Evolutionary conservation across 2,888 invertebrate genomes (phyloP).

Genomic region (Caenorhabditis sp.): DNA sequence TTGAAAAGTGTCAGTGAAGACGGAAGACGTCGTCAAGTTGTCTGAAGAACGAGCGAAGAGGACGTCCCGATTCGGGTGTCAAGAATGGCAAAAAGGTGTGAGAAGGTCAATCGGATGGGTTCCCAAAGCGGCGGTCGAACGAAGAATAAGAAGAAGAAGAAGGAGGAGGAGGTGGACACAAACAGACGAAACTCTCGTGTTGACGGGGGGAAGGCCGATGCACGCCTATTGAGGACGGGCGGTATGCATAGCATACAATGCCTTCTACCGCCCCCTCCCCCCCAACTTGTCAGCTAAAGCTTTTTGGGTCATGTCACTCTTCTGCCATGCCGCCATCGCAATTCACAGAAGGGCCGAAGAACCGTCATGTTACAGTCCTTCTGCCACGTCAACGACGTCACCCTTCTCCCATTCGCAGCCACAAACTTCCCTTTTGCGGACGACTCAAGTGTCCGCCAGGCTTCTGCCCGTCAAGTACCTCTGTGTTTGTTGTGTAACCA

Average conservation of each 20-base stretch:
- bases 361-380: background rate
- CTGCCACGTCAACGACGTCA: background rate
- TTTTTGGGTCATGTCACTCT: background rate
- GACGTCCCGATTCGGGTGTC: slow-evolving; percentile 20
- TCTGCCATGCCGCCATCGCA: background rate
- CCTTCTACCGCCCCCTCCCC: background rate
- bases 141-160: slow-evolving; percentile 12
- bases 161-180: slow-evolving; percentile 8
- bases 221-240: slow-evolving; percentile 37
- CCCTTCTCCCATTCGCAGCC: too few relatives aligned
- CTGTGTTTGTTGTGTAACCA: slow-evolving; percentile 48
- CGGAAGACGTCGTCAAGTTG: slow-evolving; percentile 19
- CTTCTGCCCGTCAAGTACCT: slow-evolving; percentile 34
- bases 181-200: slow-evolving; percentile 36
- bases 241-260: background rate
- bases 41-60: slow-evolving; percentile 25
- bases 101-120: slow-evolving; percentile 41
- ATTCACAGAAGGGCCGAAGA: background rate
- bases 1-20: slow-evolving; percentile 18
- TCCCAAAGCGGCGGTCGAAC: slow-evolving; percentile 19
- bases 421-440: background rate
- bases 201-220: slow-evolving; percentile 32
- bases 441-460: slow-evolving; percentile 24
- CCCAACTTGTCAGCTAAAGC: background rate
- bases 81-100: slow-evolving; percentile 56